These are phyloP conservation scores for Strigamia crassipes DNA, from an alignment of 2,888 invertebrate species.

Conservation along the genomic window DNA sequence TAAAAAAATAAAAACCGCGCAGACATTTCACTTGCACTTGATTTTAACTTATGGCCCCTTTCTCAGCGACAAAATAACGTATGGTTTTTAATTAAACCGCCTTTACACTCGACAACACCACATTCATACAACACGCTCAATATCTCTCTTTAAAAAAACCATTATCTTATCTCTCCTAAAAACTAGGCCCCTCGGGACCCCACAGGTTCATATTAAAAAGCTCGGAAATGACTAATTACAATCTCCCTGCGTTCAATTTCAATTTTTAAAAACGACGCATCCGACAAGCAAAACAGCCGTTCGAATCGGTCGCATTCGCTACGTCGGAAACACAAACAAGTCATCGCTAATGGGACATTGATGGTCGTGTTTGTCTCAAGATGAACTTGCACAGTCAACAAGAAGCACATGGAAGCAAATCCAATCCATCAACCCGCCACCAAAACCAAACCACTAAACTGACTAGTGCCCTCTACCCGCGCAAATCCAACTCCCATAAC, in stretches of 20 bases:
- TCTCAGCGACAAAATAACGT: conserved; percentile 18
- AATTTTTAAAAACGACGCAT: not conserved
- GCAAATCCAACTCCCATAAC: too few species aligned
- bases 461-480: not conserved
- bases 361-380: conserved; percentile 23
- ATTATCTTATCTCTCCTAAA: not conserved
- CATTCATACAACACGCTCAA: conserved; percentile 13
- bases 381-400: conserved; percentile 31
- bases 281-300: not conserved
- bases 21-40: not conserved
- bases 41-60: conserved; percentile 18
- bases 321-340: not conserved
- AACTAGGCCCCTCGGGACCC: not conserved
- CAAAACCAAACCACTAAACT: conserved; percentile 16
- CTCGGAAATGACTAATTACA: not conserved
- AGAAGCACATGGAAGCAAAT: conserved; percentile 7
- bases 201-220: not conserved
- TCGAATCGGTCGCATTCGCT: not conserved
- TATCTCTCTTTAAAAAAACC: not conserved
- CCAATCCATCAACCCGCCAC: not conserved
- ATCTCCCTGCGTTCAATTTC: not conserved
- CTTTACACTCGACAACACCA: conserved; percentile 13
- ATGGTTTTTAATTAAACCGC: conserved; percentile 31
- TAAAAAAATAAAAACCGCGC: not conserved
- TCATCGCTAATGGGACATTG: conserved; percentile 31